Evolutionary conservation across 2,113 vertebrate genomes (phyloP).

Genomic region (Alectura lathami): DNA sequence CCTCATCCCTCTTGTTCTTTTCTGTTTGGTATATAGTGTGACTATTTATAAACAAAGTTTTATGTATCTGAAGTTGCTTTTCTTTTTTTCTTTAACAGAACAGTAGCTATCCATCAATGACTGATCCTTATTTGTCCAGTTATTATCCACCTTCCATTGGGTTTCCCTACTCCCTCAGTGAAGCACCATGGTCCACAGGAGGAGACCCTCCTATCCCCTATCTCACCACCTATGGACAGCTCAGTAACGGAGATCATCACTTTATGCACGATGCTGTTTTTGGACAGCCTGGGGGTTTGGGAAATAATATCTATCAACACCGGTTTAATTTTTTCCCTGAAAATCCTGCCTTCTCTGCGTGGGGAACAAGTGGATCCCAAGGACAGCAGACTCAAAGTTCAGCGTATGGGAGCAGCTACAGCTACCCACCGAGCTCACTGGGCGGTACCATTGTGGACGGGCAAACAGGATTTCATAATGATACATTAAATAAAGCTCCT

Average conservation of each 20-base stretch:
- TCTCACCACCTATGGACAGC: conserved; percentile 92
- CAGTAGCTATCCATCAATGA: conserved; percentile 97
- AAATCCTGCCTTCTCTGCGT: conserved; percentile 93
- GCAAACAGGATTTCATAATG: conserved; percentile 92
- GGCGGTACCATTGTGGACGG: conserved; percentile 93
- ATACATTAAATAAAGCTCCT: conserved; percentile 92
- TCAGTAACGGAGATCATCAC: conserved; percentile 95
- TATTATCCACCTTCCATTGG: conserved; percentile 96
- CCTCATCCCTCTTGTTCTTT: neutral
- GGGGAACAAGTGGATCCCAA: conserved; percentile 92
- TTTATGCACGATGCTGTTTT: conserved; percentile 95
- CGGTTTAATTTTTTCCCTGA: conserved; percentile 96
- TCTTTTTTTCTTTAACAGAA: conserved; percentile 77
- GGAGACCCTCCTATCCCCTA: conserved; percentile 95
- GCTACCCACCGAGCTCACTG: conserved; percentile 92
- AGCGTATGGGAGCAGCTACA: conserved; percentile 93
- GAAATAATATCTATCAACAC: conserved; percentile 92
- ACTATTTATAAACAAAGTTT: neutral
- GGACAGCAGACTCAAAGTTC: conserved; percentile 94
- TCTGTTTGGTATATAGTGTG: neutral
- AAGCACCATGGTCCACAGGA: conserved; percentile 95
- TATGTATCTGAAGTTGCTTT: conserved; percentile 27
- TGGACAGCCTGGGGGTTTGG: conserved; percentile 92
- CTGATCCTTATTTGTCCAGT: conserved; percentile 93
- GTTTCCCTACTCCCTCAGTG: conserved; percentile 93